Evolutionary conservation across 2,113 vertebrate species (phyloP).

Genomic region (Phalacrocorax brasilianus): DNA sequence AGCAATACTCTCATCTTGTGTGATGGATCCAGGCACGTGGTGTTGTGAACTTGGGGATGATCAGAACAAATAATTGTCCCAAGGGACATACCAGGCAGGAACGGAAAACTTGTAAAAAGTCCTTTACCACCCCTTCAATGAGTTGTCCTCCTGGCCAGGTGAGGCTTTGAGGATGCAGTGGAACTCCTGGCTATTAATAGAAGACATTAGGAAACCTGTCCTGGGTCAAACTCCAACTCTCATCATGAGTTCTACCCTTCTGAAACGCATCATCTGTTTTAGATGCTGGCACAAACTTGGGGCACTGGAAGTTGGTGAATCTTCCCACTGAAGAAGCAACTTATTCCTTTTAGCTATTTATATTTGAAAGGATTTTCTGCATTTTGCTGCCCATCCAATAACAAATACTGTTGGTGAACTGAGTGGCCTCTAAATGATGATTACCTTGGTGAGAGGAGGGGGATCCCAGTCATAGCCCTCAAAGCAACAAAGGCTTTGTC

Average conservation of each 20-base stretch:
- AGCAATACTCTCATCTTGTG: accelerated
- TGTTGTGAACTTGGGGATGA: neutral
- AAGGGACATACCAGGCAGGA: neutral
- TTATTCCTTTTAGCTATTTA: neutral
- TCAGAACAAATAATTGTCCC: neutral
- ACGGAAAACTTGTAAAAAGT: neutral
- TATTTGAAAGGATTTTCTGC: neutral
- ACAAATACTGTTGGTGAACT: neutral
- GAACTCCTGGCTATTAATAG: neutral
- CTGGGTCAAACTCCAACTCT: neutral
- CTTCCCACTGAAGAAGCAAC: neutral
- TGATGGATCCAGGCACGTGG: neutral
- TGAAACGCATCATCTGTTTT: neutral
- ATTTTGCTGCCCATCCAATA: neutral
- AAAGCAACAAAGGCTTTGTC: neutral
- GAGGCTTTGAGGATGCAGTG: neutral
- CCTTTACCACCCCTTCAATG: neutral
- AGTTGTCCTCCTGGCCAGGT: neutral
- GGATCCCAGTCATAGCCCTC: neutral
- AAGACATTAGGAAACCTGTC: neutral
- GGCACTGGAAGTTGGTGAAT: neutral
- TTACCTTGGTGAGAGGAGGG: neutral
- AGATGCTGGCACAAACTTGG: neutral
- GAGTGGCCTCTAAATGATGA: neutral
- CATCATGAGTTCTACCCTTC: neutral